A percentile compares a stretch with the other conserved stretches of the same genome.
Conservation (phyloP, 2,797 vertebrate species). For the Sardinella longiceps region DNA sequence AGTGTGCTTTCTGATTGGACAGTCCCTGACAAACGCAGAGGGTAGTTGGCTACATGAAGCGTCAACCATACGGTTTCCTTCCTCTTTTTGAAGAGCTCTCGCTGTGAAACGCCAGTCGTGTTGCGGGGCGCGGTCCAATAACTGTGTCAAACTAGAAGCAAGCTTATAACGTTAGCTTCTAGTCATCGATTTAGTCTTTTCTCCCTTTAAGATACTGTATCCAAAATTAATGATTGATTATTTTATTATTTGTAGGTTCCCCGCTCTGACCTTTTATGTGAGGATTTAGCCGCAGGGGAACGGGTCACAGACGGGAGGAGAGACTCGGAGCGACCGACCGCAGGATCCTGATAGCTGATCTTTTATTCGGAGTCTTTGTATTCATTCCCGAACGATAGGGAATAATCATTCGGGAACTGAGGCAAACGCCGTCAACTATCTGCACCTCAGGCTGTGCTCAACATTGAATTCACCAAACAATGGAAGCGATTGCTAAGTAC, state of each 20-base stretch:
- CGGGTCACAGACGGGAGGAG: slow-evolving; percentile 75
- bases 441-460: neutral
- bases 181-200: neutral
- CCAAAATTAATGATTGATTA: neutral
- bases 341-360: slow-evolving; percentile 60
- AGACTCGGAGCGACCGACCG: slow-evolving; percentile 67
- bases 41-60: slow-evolving; percentile 43
- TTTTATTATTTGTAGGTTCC: slow-evolving; percentile 63
- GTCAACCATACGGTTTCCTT: slow-evolving; percentile 56
- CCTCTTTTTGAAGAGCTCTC: slow-evolving; percentile 50
- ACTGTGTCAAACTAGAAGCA: slow-evolving; percentile 25
- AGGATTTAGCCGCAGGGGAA: slow-evolving; percentile 67
- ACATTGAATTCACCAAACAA: slow-evolving; percentile 56
- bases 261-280: slow-evolving; percentile 73
- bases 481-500: slow-evolving; percentile 99
- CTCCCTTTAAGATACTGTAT: neutral
- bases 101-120: slow-evolving; percentile 43
- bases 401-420: slow-evolving; percentile 8
- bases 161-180: slow-evolving; percentile 10
- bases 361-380: slow-evolving; percentile 15
- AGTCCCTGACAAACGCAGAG: neutral
- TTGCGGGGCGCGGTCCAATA: slow-evolving; percentile 54
- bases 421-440: neutral
- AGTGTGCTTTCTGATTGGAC: slow-evolving; percentile 41
- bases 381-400: neutral